Evolutionary conservation across 2,797 vertebrate genomes (phyloP), one percentile per base, ranked within the genome.

Genomic region (Tamandua tetradactyla): DNA sequence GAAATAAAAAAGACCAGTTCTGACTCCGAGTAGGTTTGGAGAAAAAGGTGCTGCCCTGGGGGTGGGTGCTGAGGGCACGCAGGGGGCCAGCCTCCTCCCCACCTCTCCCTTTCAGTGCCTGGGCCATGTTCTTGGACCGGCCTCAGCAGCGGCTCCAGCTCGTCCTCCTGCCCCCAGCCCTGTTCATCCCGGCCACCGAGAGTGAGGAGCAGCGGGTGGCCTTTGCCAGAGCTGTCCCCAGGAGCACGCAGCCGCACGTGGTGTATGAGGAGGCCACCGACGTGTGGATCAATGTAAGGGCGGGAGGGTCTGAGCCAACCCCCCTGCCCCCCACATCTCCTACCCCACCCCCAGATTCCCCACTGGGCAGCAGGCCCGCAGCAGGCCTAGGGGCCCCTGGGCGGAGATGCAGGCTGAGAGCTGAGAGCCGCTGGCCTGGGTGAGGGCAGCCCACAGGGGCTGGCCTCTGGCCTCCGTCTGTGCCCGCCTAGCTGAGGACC

Each of bases 51-150:
- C 72, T 5, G 8, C 15, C 42, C 27, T 17, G 2, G 4, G 5
- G n/a, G 7, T 5, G 2, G 15, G 8, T 75, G 9, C 52, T n/a
- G n/a, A 11, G 93, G 81, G 62, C 94, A 20, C 69, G 23, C 49
- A 95, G n/a, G 71, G 23, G 18, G 7, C 15, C 0, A 0, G 22
- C 49, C 18, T 37, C 27, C 69, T 13, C 37, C 61, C 8, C 3
- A 0, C 35, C 61, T 79, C 71, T 2, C 64, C 95, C 88, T 69
- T 72, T 20, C 95, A 99, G 99, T 47, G 99, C 99, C 94, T 99
- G 99, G 99, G 99, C 99, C 49, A 99, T 99, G 98, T 98, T 99
- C 88, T 98, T 99, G 87, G 99, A 99, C 97, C 99, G 99, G 93
- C 99, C 99, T 93, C 99, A 99, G 98, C 99, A 99, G 96, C 98